Percentiles rank a stretch among this genome's conserved stretches.
These are phyloP conservation scores for Andrena haemorrhoa DNA, from an alignment of 2,888 invertebrate genomes.

Conservation along the genomic window DNA sequence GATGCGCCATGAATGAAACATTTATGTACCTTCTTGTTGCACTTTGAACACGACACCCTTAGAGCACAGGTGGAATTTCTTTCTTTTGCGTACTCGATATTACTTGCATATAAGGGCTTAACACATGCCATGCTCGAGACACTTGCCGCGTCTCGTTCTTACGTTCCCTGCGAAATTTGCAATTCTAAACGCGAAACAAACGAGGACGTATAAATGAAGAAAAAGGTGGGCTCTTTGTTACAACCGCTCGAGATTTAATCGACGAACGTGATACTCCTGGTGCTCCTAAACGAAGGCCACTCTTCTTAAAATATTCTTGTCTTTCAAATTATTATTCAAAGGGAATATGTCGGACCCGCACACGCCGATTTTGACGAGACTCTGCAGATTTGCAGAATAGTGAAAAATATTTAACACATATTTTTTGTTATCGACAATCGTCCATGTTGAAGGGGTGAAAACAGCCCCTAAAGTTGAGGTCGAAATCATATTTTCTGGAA, in stretches of 20 bases:
- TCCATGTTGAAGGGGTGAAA: no score
- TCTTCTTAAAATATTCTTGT: no score
- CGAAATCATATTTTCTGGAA: no score
- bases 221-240: background rate
- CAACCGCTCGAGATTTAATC: conserved; percentile 6
- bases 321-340: no score
- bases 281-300: no score
- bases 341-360: no score
- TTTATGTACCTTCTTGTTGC: conserved; percentile 24
- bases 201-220: conserved; percentile 12
- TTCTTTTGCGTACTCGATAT: conserved; percentile 14
- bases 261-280: background rate
- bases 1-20: conserved; percentile 19
- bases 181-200: conserved; percentile 23
- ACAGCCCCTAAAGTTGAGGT: no score
- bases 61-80: conserved; percentile 2
- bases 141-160: background rate
- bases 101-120: conserved; percentile 8
- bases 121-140: background rate
- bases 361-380: no score
- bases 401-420: no score
- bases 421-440: no score
- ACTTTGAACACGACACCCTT: background rate
- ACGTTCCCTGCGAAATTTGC: conserved; percentile 20
- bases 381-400: no score